phyloP scores from a whole-genome alignment of 2,113 vertebrate species.

The Atractosteus spatula region DNA sequence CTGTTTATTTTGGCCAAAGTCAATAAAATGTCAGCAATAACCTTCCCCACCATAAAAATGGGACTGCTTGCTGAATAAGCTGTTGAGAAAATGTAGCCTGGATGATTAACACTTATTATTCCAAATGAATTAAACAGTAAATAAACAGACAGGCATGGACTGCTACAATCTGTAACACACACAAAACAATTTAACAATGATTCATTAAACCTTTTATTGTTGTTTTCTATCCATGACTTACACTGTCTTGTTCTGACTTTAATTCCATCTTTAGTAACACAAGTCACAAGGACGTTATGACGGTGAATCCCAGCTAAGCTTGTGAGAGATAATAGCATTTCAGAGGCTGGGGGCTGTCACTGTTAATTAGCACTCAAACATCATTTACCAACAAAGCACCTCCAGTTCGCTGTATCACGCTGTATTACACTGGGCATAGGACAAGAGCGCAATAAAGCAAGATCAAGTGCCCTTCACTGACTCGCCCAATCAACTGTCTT shows the following conservation, averaged over 20 bases:
- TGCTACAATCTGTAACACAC: no score
- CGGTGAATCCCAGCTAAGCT: conserved; percentile 21
- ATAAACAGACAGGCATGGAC: no score
- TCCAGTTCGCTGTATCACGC: neutral
- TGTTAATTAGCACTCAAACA: conserved; percentile 19
- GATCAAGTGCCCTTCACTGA: no score
- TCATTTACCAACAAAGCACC: conserved; percentile 6
- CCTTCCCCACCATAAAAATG: neutral
- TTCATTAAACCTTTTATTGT: no score
- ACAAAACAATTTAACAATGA: no score
- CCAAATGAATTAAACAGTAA: no score
- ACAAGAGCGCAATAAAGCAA: neutral
- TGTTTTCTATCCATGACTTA: neutral
- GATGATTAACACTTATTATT: no score
- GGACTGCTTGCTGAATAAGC: no score
- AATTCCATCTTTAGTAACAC: conserved; percentile 3
- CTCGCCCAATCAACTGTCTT: no score
- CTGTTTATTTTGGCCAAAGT: conserved; percentile 1
- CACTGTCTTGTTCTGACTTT: conserved; percentile 12
- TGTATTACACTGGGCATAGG: neutral
- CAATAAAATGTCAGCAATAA: neutral
- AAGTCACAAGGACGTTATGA: conserved; percentile 6
- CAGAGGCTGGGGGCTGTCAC: conserved; percentile 22
- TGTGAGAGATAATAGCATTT: conserved; percentile 25
- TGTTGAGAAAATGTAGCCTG: no score